phyloP scores from a whole-genome alignment of 2,113 vertebrate species.

The Leiothrix lutea region DNA sequence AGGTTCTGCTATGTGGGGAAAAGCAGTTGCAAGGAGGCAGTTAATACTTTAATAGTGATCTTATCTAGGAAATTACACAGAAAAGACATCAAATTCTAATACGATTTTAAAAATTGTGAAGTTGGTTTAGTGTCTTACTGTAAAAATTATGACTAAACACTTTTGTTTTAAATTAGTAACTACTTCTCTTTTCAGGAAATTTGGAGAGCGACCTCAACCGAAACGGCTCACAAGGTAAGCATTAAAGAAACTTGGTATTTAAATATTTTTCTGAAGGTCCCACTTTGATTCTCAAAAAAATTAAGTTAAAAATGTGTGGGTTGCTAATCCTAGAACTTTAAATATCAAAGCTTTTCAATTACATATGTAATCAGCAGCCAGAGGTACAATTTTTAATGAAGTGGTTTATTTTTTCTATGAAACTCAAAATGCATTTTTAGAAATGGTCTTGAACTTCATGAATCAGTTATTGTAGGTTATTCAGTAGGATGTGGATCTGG shows the following conservation, averaged over 20 bases:
- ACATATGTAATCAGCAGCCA: neutral
- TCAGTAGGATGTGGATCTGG: neutral
- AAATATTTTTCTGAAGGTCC: neutral
- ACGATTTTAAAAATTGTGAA: neutral
- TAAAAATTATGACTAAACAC: neutral
- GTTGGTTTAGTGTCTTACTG: neutral
- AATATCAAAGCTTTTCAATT: neutral
- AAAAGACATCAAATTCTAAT: neutral
- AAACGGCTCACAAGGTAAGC: constrained; percentile 97
- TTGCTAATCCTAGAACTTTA: neutral
- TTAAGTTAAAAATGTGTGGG: neutral
- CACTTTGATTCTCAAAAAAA: neutral
- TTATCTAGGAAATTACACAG: neutral
- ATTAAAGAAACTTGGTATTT: neutral
- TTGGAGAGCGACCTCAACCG: constrained; percentile 98
- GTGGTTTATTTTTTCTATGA: neutral
- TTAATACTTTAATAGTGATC: neutral
- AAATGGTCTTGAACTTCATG: neutral
- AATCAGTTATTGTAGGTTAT: neutral
- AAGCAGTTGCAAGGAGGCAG: neutral
- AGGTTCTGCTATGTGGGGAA: neutral
- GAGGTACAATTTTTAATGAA: neutral
- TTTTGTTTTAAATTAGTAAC: neutral
- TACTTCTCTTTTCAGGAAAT: constrained; percentile 84
- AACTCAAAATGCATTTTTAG: neutral